Percentiles rank a stretch among this genome's conserved stretches.
phyloP scores from a whole-genome alignment of 1,140 invertebrate genomes.

The Drosophila tropicalis region DNA sequence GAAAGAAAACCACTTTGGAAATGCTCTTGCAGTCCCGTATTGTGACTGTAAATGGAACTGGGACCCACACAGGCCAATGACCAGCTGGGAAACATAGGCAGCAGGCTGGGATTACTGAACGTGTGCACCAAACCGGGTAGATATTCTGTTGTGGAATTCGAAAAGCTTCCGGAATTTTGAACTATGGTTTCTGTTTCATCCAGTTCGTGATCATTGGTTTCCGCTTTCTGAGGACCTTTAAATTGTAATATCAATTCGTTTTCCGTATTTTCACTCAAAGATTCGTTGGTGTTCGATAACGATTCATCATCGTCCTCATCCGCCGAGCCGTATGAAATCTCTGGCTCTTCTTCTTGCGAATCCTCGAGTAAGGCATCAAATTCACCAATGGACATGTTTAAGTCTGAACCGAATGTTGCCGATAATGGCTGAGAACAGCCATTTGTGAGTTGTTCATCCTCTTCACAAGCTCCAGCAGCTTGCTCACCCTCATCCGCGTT shows the following conservation, averaged over 20 bases:
- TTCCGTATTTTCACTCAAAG: constrained; percentile 43
- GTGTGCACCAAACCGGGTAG: constrained; percentile 95
- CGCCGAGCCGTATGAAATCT: neutral
- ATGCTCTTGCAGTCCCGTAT: constrained; percentile 90
- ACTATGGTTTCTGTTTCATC: constrained; percentile 6
- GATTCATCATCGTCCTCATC: constrained; percentile 22
- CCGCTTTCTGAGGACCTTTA: constrained; percentile 35
- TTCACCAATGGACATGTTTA: constrained; percentile 69
- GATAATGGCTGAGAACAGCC: constrained; percentile 60
- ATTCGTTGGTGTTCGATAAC: constrained; percentile 31
- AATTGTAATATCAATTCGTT: constrained; percentile 74
- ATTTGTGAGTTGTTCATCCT: constrained; percentile 29
- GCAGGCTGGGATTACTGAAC: constrained; percentile 88
- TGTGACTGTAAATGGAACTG: constrained; percentile 95
- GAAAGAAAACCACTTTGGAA: constrained; percentile 94
- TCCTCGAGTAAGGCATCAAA: constrained; percentile 57
- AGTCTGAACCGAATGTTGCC: constrained; percentile 61
- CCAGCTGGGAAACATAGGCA: constrained; percentile 97
- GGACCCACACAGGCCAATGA: constrained; percentile 94
- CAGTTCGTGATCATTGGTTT: constrained; percentile 25
- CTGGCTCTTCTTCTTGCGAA: constrained; percentile 22
- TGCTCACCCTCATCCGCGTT: constrained; percentile 19
- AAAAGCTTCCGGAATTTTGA: constrained; percentile 59
- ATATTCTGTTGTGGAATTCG: constrained; percentile 93
- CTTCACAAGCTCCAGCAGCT: constrained; percentile 6